Evolutionary conservation across 2,888 invertebrate genomes (phyloP).

Genomic region (Tipula helvola): DNA sequence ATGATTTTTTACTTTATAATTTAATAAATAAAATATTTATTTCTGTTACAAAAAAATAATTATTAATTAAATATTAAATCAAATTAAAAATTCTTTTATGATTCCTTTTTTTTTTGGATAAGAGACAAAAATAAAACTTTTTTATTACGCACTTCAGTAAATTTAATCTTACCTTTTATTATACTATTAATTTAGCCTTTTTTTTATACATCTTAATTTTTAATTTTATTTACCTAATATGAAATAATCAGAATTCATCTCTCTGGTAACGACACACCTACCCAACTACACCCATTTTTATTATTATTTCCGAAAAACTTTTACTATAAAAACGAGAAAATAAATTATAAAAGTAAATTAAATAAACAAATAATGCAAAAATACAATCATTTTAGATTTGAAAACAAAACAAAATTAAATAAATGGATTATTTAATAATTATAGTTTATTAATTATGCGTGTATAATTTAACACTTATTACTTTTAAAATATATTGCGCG

Average conservation of each 20-base stretch:
- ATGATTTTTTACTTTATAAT: background rate
- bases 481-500: background rate
- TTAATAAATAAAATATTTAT: background rate
- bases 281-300: background rate
- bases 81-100: background rate
- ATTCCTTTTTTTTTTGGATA: background rate
- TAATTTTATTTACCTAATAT: background rate
- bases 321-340: background rate
- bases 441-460: background rate
- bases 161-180: background rate
- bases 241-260: background rate
- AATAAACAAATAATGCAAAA: slow-evolving; percentile 4
- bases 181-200: background rate
- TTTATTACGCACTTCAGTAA: background rate
- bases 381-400: background rate
- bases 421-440: background rate
- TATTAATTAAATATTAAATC: background rate
- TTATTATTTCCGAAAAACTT: background rate
- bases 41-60: background rate
- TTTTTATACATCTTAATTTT: background rate
- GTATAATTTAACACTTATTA: background rate
- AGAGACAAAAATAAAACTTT: background rate
- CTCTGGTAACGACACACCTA: background rate
- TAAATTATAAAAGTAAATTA: background rate
- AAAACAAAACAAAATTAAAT: background rate